Evolutionary conservation across 1,140 invertebrate species (phyloP).

Genomic region (Drosophila persimilis): DNA sequence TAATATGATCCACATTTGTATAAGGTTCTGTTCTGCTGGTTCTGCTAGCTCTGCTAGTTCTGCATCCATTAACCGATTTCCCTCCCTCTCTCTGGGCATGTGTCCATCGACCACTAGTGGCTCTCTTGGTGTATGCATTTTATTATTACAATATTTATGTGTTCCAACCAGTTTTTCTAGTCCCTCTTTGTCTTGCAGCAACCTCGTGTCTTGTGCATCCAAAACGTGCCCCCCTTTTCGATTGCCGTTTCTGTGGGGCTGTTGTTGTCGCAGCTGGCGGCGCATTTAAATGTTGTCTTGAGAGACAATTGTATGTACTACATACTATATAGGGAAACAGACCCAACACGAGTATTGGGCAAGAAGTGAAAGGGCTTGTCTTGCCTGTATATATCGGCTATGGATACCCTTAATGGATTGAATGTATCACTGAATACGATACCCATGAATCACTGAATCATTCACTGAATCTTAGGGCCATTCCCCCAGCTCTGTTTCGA

Average conservation of each 20-base stretch:
- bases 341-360: slow-evolving; percentile 29
- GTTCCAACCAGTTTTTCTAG: slow-evolving; percentile 71
- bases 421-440: slow-evolving; percentile 13
- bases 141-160: slow-evolving; percentile 23
- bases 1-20: slow-evolving; percentile 43
- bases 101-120: too few relatives aligned
- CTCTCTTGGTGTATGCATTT: slow-evolving; percentile 21
- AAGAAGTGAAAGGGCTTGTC: slow-evolving; percentile 48
- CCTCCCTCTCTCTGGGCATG: too few relatives aligned
- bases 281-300: slow-evolving; percentile 46
- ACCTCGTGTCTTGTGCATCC: slow-evolving; percentile 38
- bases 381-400: slow-evolving; percentile 1
- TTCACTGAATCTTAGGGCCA: slow-evolving; percentile 18
- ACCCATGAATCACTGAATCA: slow-evolving; percentile 24
- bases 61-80: slow-evolving; percentile 15
- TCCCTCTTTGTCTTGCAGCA: slow-evolving; percentile 43
- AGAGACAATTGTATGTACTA: slow-evolving; percentile 43
- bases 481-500: slow-evolving; percentile 5
- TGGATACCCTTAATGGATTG: slow-evolving; percentile 29
- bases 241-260: slow-evolving; percentile 8
- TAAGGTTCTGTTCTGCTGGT: slow-evolving; percentile 19
- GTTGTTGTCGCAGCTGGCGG: slow-evolving; percentile 30
- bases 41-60: slow-evolving; percentile 28
- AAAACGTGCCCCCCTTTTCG: slow-evolving; percentile 62
- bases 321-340: slow-evolving; percentile 27